These are phyloP conservation scores for Griposia aprilina DNA, from an alignment of 2,888 invertebrate species.

Conservation along the genomic window DNA sequence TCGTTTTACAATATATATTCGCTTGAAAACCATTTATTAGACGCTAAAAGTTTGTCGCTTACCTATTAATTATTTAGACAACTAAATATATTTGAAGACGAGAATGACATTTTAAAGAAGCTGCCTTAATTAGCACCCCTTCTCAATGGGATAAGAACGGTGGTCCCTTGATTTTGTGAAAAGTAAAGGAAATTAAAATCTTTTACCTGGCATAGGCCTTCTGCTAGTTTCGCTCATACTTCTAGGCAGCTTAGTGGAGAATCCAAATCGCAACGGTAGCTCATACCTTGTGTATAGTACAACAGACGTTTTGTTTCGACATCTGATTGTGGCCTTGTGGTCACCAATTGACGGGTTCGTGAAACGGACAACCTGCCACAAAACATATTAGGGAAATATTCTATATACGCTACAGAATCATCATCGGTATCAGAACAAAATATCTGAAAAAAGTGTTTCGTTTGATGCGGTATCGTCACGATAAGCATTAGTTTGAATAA, in stretches of 20 bases:
- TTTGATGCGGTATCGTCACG: not conserved
- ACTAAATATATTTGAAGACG: no score
- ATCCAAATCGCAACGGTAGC: constrained; percentile 78
- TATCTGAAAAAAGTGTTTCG: no score
- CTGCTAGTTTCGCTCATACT: constrained; percentile 78
- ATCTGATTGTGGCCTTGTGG: constrained; percentile 69
- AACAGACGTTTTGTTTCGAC: constrained; percentile 69
- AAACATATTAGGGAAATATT: not conserved
- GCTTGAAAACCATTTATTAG: no score
- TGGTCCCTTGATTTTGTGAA: not conserved
- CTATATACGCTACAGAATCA: not conserved
- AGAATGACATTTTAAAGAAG: no score
- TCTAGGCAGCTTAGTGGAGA: constrained; percentile 75
- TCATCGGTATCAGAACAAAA: not conserved
- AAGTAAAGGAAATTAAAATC: not conserved
- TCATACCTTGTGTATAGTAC: constrained; percentile 75
- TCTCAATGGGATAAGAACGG: no score
- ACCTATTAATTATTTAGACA: no score
- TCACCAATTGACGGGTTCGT: constrained; percentile 68
- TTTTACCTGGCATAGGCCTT: constrained; percentile 81
- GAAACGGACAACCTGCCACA: constrained; percentile 75
- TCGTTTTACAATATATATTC: no score
- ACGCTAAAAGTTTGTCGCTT: no score
- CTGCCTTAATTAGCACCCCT: no score
- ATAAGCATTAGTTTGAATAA: not conserved